Percentiles rank a stretch among this genome's conserved stretches.
These are phyloP conservation scores for Aricia artaxerxes DNA, from an alignment of 2,888 invertebrate genomes.

Conservation along the genomic window DNA sequence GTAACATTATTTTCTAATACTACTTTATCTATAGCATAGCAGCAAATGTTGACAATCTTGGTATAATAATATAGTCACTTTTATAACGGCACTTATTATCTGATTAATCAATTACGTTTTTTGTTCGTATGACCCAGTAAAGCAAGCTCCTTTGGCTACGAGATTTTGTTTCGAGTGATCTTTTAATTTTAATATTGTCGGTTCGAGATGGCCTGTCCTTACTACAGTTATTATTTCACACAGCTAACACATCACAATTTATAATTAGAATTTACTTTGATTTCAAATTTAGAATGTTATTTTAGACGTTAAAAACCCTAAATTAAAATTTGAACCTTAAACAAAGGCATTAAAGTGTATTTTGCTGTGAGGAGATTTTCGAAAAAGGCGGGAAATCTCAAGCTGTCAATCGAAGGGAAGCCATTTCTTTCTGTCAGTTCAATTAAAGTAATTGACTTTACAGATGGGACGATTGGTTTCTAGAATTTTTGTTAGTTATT, in stretches of 20 bases:
- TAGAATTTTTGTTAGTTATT: conserved; percentile 40
- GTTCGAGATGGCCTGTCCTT: background rate
- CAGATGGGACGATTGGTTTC: conserved; percentile 55
- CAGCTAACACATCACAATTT: background rate
- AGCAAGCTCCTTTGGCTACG: background rate
- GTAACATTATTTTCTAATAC: conserved; percentile 6
- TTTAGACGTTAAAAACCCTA: background rate
- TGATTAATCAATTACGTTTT: background rate
- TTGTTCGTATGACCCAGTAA: background rate
- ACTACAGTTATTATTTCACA: background rate
- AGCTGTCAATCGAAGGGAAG: conserved; percentile 72
- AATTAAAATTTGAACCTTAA: background rate
- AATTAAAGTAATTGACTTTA: conserved; percentile 77
- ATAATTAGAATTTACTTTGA: conserved; percentile 19
- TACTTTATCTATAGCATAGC: background rate
- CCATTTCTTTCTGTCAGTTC: conserved; percentile 73
- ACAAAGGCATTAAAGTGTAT: background rate
- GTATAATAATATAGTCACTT: background rate
- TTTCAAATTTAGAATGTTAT: conserved; percentile 14
- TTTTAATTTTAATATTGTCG: background rate
- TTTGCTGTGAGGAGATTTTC: conserved; percentile 34
- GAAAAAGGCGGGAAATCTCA: conserved; percentile 63
- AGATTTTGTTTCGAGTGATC: background rate
- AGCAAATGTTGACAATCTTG: background rate
- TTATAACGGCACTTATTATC: background rate